Conservation (phyloP, 2,888 invertebrate species). For the Phaedon cochleariae region DNA sequence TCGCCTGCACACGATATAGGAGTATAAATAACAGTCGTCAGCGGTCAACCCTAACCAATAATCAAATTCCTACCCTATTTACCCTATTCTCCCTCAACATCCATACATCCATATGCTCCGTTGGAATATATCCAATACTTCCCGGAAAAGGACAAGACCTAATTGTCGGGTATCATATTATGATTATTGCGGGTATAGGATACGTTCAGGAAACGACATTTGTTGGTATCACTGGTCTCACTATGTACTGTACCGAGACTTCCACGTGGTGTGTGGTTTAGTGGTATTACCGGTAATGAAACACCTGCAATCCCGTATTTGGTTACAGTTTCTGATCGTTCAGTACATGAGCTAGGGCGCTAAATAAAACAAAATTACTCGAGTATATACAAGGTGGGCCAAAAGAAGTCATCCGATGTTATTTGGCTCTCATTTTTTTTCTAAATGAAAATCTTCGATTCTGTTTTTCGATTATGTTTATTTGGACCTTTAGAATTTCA, state of each 20-base stretch:
- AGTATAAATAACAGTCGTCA: neutral
- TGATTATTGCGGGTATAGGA: conserved; percentile 50
- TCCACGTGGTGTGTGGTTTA: conserved; percentile 12
- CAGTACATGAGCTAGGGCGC: neutral
- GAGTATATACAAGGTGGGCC: no score
- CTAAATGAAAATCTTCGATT: no score
- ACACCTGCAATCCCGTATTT: conserved; percentile 29
- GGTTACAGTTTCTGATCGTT: conserved; percentile 6
- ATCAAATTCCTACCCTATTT: neutral
- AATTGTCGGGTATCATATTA: conserved; percentile 53
- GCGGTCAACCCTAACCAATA: neutral
- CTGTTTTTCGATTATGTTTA: no score
- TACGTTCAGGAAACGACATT: conserved; percentile 51
- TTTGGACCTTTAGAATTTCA: no score
- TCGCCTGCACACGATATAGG: no score
- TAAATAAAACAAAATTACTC: no score
- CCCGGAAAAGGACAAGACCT: conserved; percentile 48
- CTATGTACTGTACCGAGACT: conserved; percentile 27
- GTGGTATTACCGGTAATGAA: conserved; percentile 21
- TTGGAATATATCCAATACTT: conserved; percentile 44
- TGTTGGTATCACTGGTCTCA: conserved; percentile 41
- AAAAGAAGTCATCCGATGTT: no score
- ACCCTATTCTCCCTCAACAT: neutral
- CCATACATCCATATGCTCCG: conserved; percentile 33
- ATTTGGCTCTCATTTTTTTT: no score